These are phyloP conservation scores for Dryomyza anilis DNA, from an alignment of 2,888 invertebrate species.

Conservation along the genomic window DNA sequence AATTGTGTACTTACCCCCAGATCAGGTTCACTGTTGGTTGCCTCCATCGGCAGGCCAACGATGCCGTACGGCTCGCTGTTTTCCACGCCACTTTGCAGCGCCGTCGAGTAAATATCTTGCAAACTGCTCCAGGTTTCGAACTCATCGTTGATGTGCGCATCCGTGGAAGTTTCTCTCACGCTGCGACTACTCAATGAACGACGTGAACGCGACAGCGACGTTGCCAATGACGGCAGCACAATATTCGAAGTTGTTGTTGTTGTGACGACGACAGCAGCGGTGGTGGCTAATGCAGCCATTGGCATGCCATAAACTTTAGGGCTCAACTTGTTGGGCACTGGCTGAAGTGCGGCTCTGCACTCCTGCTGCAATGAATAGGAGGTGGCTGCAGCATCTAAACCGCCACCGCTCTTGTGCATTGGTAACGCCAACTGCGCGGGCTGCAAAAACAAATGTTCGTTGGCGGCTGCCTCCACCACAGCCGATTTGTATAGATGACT, in stretches of 20 bases:
- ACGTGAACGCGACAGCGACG: conserved; percentile 50
- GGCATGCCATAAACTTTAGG: conserved; percentile 67
- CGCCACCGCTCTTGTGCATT: conserved; percentile 25
- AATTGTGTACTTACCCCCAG: conserved; percentile 64
- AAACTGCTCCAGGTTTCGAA: conserved; percentile 68
- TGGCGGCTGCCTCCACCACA: conserved; percentile 33
- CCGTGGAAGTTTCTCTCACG: background rate
- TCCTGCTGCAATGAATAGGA: conserved; percentile 40
- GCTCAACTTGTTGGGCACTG: conserved; percentile 63
- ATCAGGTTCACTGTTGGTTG: conserved; percentile 72
- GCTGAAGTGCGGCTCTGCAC: conserved; percentile 44
- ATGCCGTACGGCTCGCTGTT: conserved; percentile 21
- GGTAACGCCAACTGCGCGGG: conserved; percentile 33
- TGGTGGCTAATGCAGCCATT: no score
- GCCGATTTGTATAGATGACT: conserved; percentile 26
- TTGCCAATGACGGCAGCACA: conserved; percentile 28
- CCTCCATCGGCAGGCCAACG: conserved; percentile 52
- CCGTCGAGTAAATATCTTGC: conserved; percentile 64
- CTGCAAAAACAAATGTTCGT: conserved; percentile 44
- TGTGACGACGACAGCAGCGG: background rate
- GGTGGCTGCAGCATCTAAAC: background rate
- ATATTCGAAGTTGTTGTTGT: background rate
- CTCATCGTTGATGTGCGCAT: no score
- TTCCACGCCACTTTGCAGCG: background rate
- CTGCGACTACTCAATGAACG: conserved; percentile 47